A percentile compares a stretch with the other conserved stretches of the same genome.
phyloP scores from a whole-genome alignment of 2,888 invertebrate species.

The Apodemia duryi region DNA sequence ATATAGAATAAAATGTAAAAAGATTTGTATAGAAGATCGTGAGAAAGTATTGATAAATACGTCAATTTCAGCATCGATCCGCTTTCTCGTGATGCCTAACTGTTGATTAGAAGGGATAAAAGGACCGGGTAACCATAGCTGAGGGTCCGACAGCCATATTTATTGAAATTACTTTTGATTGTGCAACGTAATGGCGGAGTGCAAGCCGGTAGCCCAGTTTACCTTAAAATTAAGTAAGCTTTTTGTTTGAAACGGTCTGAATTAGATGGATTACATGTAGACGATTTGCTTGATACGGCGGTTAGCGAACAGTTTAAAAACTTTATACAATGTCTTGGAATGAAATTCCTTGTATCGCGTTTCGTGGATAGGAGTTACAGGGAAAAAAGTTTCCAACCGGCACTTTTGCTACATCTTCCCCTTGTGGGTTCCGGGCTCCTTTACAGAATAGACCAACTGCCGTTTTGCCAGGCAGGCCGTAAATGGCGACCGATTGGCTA shows the following conservation, averaged over 20 bases:
- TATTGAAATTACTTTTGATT: conserved; percentile 79
- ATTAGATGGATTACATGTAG: conserved; percentile 62
- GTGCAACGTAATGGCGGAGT: conserved; percentile 64
- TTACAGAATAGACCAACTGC: too few relatives aligned
- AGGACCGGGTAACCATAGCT: conserved; percentile 58
- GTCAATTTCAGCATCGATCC: conserved; percentile 68
- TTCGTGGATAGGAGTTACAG: background rate
- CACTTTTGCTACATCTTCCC: too few relatives aligned
- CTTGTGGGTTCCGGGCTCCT: too few relatives aligned
- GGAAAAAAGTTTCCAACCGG: background rate
- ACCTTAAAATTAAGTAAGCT: conserved; percentile 61
- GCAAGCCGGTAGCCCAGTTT: conserved; percentile 61
- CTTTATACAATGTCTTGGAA: conserved; percentile 18
- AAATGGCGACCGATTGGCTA: too few relatives aligned
- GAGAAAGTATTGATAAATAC: conserved; percentile 77
- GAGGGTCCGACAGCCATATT: conserved; percentile 59
- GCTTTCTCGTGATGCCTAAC: conserved; percentile 76
- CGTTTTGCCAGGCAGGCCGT: too few relatives aligned
- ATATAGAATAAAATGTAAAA: conserved; percentile 38
- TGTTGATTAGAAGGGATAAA: conserved; percentile 73
- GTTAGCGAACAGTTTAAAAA: conserved; percentile 17
- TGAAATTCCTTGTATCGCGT: background rate
- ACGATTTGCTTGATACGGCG: conserved; percentile 31
- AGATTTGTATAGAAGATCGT: conserved; percentile 50
- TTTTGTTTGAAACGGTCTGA: conserved; percentile 62